Evolutionary conservation across 2,113 vertebrate species (phyloP).

Genomic region (Cavia aperea): DNA sequence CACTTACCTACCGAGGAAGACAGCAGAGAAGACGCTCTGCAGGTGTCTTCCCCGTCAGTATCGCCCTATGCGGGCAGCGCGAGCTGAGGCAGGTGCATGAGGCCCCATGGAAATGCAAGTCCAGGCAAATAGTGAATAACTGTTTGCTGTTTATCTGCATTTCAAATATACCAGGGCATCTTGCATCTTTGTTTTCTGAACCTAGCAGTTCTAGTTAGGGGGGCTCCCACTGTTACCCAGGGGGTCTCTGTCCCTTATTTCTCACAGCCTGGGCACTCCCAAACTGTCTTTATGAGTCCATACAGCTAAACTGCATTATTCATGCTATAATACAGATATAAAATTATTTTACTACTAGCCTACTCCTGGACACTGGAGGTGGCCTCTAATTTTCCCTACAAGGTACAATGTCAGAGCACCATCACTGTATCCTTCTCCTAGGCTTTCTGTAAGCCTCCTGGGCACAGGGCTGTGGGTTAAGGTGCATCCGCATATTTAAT

Average conservation of each 20-base stretch:
- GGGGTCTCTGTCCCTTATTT: not conserved
- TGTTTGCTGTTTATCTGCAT: not conserved
- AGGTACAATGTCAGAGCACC: not conserved
- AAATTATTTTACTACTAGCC: not conserved
- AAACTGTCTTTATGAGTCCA: not conserved
- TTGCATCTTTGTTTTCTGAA: not conserved
- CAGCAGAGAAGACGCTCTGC: not conserved
- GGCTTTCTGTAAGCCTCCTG: conserved; percentile 14
- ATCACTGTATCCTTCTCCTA: not conserved
- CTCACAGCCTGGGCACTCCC: not conserved
- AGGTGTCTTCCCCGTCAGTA: not conserved
- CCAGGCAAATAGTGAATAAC: not conserved
- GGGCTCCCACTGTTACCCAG: not conserved
- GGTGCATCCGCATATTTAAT: not conserved
- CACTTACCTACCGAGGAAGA: not conserved
- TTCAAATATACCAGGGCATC: not conserved
- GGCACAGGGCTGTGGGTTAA: not conserved
- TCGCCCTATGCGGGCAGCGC: not conserved
- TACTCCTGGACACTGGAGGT: not conserved
- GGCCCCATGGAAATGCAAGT: not conserved
- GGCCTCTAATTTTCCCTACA: not conserved
- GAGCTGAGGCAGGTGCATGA: not conserved
- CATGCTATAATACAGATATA: not conserved
- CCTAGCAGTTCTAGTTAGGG: not conserved
- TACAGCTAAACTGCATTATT: not conserved